A percentile compares a stretch with the other conserved stretches of the same genome.
Evolutionary conservation across 2,888 invertebrate genomes (phyloP).

Genomic region (Ecliptopera silaceata): DNA sequence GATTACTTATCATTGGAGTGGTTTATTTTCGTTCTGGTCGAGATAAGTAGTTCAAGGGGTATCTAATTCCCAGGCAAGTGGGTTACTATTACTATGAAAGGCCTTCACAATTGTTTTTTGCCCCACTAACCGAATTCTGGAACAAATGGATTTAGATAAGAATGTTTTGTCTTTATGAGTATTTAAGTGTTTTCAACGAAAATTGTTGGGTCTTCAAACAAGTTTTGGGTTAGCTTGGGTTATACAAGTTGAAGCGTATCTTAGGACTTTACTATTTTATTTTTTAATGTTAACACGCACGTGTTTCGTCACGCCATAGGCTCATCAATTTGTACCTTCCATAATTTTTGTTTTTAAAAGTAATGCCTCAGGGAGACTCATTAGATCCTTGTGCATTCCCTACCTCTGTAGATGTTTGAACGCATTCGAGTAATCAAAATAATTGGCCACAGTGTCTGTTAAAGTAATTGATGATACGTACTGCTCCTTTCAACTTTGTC

Average conservation of each 20-base stretch:
- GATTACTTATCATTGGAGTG: constrained; percentile 42
- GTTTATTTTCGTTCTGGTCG: constrained; percentile 47
- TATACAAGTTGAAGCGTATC: constrained; percentile 20
- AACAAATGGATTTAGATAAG: constrained; percentile 48
- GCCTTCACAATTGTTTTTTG: constrained; percentile 66
- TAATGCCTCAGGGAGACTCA: constrained; percentile 18
- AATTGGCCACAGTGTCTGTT: constrained; percentile 32
- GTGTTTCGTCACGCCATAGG: constrained; percentile 31
- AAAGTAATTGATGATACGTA: constrained; percentile 32
- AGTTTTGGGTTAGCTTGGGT: constrained; percentile 2
- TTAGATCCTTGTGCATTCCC: constrained; percentile 10
- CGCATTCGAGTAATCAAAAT: constrained; percentile 24
- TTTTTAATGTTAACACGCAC: constrained; percentile 31
- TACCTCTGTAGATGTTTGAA: constrained; percentile 9
- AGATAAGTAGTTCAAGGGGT: constrained; percentile 72
- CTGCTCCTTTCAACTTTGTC: constrained; percentile 43
- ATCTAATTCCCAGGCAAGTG: constrained; percentile 65
- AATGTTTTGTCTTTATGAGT: constrained; percentile 36
- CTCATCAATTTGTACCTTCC: constrained; percentile 36
- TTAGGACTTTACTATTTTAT: constrained; percentile 25
- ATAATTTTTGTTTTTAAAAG: constrained; percentile 29
- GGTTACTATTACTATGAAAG: constrained; percentile 66
- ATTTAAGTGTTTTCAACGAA: constrained; percentile 34
- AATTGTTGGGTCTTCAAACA: constrained; percentile 21
- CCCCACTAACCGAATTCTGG: constrained; percentile 68